phyloP scores from a whole-genome alignment of 2,113 vertebrate genomes.

The Brachypteracias leptosomus region DNA sequence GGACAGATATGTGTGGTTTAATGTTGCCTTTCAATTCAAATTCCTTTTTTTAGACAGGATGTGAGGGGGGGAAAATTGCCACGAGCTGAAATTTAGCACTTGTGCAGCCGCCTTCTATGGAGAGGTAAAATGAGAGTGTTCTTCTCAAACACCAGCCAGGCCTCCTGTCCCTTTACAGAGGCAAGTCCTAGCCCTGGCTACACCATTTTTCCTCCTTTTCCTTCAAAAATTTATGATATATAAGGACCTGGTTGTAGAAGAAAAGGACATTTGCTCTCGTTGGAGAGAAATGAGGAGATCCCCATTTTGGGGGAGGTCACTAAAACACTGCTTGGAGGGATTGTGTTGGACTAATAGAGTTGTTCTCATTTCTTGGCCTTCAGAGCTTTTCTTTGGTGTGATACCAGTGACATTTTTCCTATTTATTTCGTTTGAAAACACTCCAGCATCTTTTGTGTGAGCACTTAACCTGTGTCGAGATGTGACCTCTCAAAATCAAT shows the following conservation, averaged over 20 bases:
- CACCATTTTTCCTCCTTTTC: neutral
- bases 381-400: neutral
- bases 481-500: neutral
- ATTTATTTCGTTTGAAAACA: conserved; percentile 1
- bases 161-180: neutral
- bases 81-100: neutral
- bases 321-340: neutral
- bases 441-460: neutral
- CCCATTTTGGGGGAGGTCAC: neutral
- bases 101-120: neutral
- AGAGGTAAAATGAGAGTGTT: neutral
- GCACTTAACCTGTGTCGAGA: neutral
- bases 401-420: neutral
- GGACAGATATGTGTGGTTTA: neutral
- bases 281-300: neutral
- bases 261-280: neutral
- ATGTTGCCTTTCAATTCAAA: neutral
- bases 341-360: neutral
- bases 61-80: neutral
- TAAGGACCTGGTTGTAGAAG: neutral
- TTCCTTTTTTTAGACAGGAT: neutral
- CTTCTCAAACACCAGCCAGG: neutral
- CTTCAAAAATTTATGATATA: neutral
- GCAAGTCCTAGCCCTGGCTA: neutral
- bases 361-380: neutral